A percentile compares a stretch with the other conserved stretches of the same genome.
Evolutionary conservation across 1,140 invertebrate species (phyloP).

Genomic region (Saxidomus purpurata): DNA sequence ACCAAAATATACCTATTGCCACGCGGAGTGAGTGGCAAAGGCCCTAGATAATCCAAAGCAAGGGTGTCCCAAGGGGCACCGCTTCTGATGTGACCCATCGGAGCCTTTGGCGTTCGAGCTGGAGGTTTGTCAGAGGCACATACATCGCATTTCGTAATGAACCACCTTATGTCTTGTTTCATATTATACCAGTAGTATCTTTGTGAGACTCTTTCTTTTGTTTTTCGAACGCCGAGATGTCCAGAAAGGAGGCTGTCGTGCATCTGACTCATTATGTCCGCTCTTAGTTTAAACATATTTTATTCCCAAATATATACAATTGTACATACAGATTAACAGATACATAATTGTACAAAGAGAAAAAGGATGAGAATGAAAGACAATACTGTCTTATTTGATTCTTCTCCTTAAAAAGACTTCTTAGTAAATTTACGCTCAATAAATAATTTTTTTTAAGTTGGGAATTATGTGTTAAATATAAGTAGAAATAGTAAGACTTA

Average conservation of each 20-base stretch:
- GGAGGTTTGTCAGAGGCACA: constrained; percentile 38
- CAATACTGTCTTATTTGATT: too few relatives aligned
- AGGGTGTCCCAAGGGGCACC: constrained; percentile 45
- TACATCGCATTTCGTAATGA: constrained; percentile 3
- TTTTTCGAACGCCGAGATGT: constrained; percentile 34
- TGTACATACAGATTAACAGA: too few relatives aligned
- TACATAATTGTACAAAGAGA: too few relatives aligned
- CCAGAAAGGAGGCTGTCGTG: constrained; percentile 34
- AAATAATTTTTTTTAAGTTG: too few relatives aligned
- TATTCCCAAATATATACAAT: too few relatives aligned
- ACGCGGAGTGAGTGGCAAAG: constrained; percentile 66
- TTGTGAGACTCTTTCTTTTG: constrained; percentile 34
- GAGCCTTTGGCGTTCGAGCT: constrained; percentile 17
- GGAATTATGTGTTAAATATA: too few relatives aligned
- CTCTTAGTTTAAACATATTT: too few relatives aligned
- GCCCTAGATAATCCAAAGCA: constrained; percentile 72
- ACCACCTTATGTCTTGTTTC: constrained; percentile 34
- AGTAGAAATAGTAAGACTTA: too few relatives aligned
- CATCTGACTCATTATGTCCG: neutral
- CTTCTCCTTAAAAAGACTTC: too few relatives aligned
- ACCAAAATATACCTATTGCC: constrained; percentile 79
- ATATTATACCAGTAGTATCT: constrained; percentile 32
- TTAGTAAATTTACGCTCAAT: too few relatives aligned
- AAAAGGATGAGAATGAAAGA: too few relatives aligned
- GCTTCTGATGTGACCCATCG: neutral